Evolutionary conservation across 2,888 invertebrate species (phyloP).

Genomic region (Ornithoptera alexandrae): DNA sequence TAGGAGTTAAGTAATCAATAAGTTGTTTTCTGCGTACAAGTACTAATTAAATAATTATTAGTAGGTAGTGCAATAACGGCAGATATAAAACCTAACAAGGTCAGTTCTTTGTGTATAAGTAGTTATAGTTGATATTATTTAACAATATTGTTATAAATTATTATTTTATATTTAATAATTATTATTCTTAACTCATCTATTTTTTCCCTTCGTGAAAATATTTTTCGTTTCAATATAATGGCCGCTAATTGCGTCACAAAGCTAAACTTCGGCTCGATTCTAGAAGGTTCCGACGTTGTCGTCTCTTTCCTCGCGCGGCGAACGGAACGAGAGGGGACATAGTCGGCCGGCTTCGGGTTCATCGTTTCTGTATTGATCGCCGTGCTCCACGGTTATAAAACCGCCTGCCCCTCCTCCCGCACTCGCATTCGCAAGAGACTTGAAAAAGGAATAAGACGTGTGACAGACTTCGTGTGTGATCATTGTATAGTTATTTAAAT

Average conservation of each 20-base stretch:
- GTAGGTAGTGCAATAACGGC: neutral
- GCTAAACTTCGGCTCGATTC: slow-evolving; percentile 22
- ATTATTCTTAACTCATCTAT: neutral
- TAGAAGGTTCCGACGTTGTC: slow-evolving; percentile 11
- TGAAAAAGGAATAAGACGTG: slow-evolving; percentile 31
- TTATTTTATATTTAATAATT: neutral
- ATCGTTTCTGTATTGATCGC: slow-evolving; percentile 30
- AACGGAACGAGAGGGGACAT: slow-evolving; percentile 15
- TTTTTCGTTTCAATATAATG: neutral
- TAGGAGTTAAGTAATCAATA: neutral
- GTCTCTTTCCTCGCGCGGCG: neutral
- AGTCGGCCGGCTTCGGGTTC: slow-evolving; percentile 24
- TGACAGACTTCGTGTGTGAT: slow-evolving; percentile 27
- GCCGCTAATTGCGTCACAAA: slow-evolving; percentile 20
- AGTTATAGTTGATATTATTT: neutral
- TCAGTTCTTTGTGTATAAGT: neutral
- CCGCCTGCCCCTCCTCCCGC: slow-evolving; percentile 23
- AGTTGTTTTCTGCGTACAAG: neutral
- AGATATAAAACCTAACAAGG: neutral
- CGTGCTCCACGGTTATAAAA: slow-evolving; percentile 24
- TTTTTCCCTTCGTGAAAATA: neutral
- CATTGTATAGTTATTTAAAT: slow-evolving; percentile 28
- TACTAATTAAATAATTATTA: slow-evolving; percentile 3
- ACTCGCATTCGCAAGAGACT: slow-evolving; percentile 23
- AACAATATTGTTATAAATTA: neutral